Base-by-base conservation (phyloP, 2,888 invertebrate genomes). In the Seira sanloemensis region DNA sequence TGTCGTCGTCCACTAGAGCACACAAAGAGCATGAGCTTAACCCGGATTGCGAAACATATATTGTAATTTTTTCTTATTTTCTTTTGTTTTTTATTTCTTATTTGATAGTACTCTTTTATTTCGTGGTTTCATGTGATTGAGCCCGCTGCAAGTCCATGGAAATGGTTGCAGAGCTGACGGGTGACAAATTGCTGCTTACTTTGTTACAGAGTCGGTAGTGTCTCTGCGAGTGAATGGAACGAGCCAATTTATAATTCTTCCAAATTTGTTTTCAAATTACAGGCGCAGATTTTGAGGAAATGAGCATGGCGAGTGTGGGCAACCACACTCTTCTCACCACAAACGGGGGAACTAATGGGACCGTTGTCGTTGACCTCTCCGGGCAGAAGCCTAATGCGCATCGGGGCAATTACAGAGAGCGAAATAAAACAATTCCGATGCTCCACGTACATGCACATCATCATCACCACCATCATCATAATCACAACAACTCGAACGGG, bases 221-320 rank as follows among this genome's bases (percentile, higher is more conserved):
- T n/a, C n/a, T n/a, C n/a, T n/a, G n/a, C n/a, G n/a, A n/a, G n/a
- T n/a, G n/a, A n/a, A n/a, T n/a, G n/a, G n/a, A n/a, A n/a, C n/a
- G n/a, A n/a, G n/a, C 50, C 50, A 50, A 50, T 50, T 50, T 50
- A 7, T 23, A 65, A 16, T 65, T 19, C 65, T 65, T 24, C 9
- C 46, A 9, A 12, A 7, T 58, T 67, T 25, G 24, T 18, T 67
- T n/a, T 67, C 67, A 67, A 67, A 50, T 71, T 80, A 46, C 73
- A 89, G 89, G 88, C 58, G 88, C 88, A 78, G 88, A 89, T 74
- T 88, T 89, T 83, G 89, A 89, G 86, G 89, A 89, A 81, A 86
- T 89, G 81, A 89, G 89, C 71, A 78, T 89, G 86, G 88, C 87
- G 4, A 88, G 88, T 71, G 86, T 89, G 23, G 89, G 86, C 0